Evolutionary conservation across 2,797 vertebrate species (phyloP).

Genomic region (Enteromius radiatus): DNA sequence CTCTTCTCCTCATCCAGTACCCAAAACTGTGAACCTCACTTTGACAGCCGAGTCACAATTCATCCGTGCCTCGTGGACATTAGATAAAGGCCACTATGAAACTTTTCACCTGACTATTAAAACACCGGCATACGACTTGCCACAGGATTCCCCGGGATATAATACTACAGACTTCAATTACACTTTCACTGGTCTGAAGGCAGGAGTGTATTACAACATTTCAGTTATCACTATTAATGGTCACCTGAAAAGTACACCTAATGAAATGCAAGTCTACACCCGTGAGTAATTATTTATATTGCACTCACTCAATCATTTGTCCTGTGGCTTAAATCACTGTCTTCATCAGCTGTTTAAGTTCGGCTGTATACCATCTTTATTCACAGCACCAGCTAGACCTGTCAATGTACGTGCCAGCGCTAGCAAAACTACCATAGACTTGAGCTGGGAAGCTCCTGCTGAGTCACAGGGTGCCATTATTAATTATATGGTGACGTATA

Average conservation of each 20-base stretch:
- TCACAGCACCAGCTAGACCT: slow-evolving; percentile 59
- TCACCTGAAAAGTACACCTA: rapidly evolving
- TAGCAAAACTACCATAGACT: rapidly evolving
- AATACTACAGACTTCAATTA: rapidly evolving
- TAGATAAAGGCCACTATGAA: not conserved
- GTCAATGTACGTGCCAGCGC: rapidly evolving
- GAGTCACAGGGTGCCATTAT: rapidly evolving
- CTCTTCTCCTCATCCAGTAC: not conserved
- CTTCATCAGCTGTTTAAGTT: not conserved
- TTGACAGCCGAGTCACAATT: no score
- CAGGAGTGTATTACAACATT: slow-evolving; percentile 55
- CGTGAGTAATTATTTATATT: slow-evolving; percentile 62
- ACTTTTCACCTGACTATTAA: not conserved
- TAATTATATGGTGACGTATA: rapidly evolving
- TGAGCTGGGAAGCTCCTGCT: not conserved
- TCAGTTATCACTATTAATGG: slow-evolving; percentile 24
- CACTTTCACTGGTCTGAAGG: rapidly evolving
- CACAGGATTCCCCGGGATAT: no score
- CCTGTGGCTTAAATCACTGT: not conserved
- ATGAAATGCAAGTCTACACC: rapidly evolving
- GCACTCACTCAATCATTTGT: not conserved
- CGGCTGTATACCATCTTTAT: not conserved
- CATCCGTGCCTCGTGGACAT: not conserved
- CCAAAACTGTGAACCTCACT: rapidly evolving
- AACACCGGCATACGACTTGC: not conserved